Percentiles rank a stretch among this genome's conserved stretches.
Evolutionary conservation across 2,113 vertebrate genomes (phyloP).

Genomic region (Ascaphus truei): DNA sequence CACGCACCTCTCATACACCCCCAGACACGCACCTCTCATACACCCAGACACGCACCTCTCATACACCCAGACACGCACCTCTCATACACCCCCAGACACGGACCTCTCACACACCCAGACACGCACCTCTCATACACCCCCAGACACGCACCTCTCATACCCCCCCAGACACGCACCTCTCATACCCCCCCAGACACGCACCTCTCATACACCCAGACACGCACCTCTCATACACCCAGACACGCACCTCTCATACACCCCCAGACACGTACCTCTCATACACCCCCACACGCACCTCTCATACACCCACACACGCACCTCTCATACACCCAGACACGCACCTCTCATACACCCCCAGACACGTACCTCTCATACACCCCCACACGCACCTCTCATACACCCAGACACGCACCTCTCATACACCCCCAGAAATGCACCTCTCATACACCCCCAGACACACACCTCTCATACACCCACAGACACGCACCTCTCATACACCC

Average conservation of each 20-base stretch:
- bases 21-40: background rate
- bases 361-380: too few species aligned
- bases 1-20: background rate
- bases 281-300: background rate
- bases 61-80: slow-evolving; percentile 3
- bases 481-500: background rate
- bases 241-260: background rate
- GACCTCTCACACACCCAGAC: background rate
- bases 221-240: too few species aligned
- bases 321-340: background rate
- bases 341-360: slow-evolving; percentile 1
- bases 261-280: too few species aligned
- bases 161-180: background rate
- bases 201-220: slow-evolving; percentile 3
- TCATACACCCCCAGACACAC: background rate
- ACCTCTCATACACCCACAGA: background rate
- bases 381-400: background rate
- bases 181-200: background rate
- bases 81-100: too few species aligned
- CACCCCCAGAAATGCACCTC: background rate
- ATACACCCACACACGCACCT: background rate
- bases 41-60: too few species aligned
- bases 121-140: too few species aligned
- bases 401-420: too few species aligned
- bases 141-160: background rate